These are phyloP conservation scores for Melanargia galathea DNA, from an alignment of 2,888 invertebrate species.

Conservation along the genomic window DNA sequence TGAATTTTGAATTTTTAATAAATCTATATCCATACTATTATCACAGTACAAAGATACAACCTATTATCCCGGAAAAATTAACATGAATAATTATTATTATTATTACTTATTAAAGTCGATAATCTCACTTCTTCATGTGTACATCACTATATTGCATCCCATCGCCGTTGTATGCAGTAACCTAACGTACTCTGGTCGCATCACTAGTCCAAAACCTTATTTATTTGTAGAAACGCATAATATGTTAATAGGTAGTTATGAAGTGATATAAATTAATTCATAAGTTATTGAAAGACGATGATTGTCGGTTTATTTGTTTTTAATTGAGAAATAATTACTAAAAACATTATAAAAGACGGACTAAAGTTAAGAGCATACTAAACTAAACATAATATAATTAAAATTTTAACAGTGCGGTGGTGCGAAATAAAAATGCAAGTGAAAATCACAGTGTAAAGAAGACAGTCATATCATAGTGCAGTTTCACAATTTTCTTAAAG, in stretches of 20 bases:
- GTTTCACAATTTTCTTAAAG: not conserved
- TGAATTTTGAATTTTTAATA: too few species aligned
- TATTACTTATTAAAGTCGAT: conserved; percentile 2
- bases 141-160: conserved; percentile 40
- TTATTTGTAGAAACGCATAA: not conserved
- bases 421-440: not conserved
- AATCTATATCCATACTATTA: not conserved
- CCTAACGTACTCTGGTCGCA: conserved; percentile 46
- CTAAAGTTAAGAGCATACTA: not conserved
- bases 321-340: not conserved
- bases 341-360: not conserved
- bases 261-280: not conserved
- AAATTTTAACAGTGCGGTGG: not conserved
- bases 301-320: not conserved
- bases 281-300: not conserved
- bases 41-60: too few species aligned
- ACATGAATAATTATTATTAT: too few species aligned
- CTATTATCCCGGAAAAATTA: too few species aligned
- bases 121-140: not conserved
- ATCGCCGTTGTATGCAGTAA: conserved; percentile 46
- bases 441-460: not conserved
- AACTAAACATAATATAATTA: not conserved
- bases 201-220: conserved; percentile 44
- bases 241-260: conserved; percentile 3
- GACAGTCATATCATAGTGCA: not conserved